Evolutionary conservation across 1,140 invertebrate species (phyloP), one percentile per base, ranked within the genome.

Genomic region (Lepidurus packardi): DNA sequence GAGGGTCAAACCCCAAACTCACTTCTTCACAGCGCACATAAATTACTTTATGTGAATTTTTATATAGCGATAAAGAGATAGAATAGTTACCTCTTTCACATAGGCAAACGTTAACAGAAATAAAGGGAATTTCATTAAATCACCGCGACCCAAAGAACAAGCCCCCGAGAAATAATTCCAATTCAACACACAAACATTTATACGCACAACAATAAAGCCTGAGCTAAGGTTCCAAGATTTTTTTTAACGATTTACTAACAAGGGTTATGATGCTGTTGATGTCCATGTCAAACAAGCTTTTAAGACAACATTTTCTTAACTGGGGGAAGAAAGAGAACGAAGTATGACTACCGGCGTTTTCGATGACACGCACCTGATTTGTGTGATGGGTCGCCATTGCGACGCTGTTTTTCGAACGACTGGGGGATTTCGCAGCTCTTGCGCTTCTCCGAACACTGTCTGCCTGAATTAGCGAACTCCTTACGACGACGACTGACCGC

Each of bases 401-500:
- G 53, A 65, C 53, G 53, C 7, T 65, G 53, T 65, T 65, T 65
- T 65, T 65, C 53, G 21, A 65, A 65, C 53, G 53, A 65, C 13
- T 65, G 43, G 21, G 75, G 75, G 43, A 77, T 44, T 45, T 77
- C 75, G 47, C 43, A 77, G 24, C 75, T 77, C 42, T 77, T 77
- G 41, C 75, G 75, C 16, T 77, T 77, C 44, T 77, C 75, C 4
- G 75, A 77, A 43, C 47, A 77, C 21, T 47, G 75, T 10, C 43
- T 47, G 75, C 53, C 21, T 65, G 53, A 65, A 65, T n/a, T 65
- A 65, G 47, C 44, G 43, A 77, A 77, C 43, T 77, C 75, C 16
- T 77, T 77, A 21, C 1, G 43, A 9, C 75, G 75, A 7, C 75
- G 25, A 47, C 75, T 65, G 53, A 65, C 53, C 16, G 16, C 53